A percentile compares a stretch with the other conserved stretches of the same genome.
These are phyloP conservation scores for Venusia cambrica DNA, from an alignment of 2,888 invertebrate species.

Conservation along the genomic window DNA sequence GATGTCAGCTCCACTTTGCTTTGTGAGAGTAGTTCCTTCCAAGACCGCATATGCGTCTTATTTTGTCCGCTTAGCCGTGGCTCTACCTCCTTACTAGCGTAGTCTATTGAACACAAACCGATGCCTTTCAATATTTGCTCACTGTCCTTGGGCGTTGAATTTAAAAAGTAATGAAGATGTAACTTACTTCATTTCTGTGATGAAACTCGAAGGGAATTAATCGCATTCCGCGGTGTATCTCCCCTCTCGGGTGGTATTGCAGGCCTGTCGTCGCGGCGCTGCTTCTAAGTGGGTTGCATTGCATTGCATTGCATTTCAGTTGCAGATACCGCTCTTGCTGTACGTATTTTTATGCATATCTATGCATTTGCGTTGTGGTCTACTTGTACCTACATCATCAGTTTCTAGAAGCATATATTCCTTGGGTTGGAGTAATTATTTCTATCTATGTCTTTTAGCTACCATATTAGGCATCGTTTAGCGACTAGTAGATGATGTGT, in stretches of 20 bases:
- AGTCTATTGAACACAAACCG: conserved; percentile 8
- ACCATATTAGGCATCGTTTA: conserved; percentile 25
- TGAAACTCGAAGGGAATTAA: conserved; percentile 61
- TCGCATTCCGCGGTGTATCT: conserved; percentile 63
- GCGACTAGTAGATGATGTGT: conserved; percentile 54
- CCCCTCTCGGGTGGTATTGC: conserved; percentile 46
- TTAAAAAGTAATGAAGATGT: conserved; percentile 39
- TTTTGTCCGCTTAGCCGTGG: conserved; percentile 22
- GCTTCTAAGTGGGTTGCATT: conserved; percentile 41
- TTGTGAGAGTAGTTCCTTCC: conserved; percentile 26
- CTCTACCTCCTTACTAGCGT: conserved; percentile 1
- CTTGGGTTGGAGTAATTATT: too few relatives aligned
- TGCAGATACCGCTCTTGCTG: conserved; percentile 8
- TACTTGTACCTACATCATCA: conserved; percentile 3
- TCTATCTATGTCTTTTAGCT: conserved; percentile 20
- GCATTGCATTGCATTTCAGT: conserved; percentile 38
- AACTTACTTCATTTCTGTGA: conserved; percentile 43
- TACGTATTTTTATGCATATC: conserved; percentile 4
- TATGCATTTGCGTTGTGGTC: conserved; percentile 9
- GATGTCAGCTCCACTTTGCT: conserved; percentile 44
- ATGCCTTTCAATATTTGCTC: conserved; percentile 14
- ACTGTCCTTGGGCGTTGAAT: conserved; percentile 19
- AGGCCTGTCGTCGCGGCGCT: conserved; percentile 38
- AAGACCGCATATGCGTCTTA: conserved; percentile 30
- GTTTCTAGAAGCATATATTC: not conserved